A percentile compares a stretch with the other conserved stretches of the same genome.
Evolutionary conservation across 2,888 invertebrate genomes (phyloP).

Genomic region (Geotrupes spiniger): DNA sequence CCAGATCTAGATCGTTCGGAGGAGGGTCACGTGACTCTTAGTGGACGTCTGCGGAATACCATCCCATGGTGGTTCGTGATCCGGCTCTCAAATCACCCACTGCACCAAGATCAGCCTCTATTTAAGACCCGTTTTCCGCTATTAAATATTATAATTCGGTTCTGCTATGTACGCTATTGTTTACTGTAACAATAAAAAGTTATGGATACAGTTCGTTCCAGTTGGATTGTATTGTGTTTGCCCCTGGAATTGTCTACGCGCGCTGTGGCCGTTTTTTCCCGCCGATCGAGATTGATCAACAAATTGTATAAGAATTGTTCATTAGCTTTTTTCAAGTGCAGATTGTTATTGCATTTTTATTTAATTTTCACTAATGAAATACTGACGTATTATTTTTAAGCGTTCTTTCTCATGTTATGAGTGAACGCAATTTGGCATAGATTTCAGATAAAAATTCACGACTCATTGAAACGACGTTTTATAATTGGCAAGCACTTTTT

Average conservation of each 20-base stretch:
- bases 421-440: too few relatives aligned
- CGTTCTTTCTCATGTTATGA: too few relatives aligned
- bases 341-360: constrained; percentile 6
- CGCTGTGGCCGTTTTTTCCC: constrained; percentile 12
- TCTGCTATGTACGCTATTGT: constrained; percentile 43
- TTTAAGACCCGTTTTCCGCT: constrained; percentile 34
- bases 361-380: neutral
- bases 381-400: too few relatives aligned
- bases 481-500: too few relatives aligned
- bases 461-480: too few relatives aligned
- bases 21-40: constrained; percentile 8
- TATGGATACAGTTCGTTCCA: constrained; percentile 23
- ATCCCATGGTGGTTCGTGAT: constrained; percentile 11
- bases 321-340: neutral
- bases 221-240: constrained; percentile 14
- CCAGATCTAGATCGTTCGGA: constrained; percentile 13
- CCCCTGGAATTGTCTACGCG: constrained; percentile 18
- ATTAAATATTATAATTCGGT: constrained; percentile 42
- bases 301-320: constrained; percentile 2
- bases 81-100: constrained; percentile 12
- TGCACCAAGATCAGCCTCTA: constrained; percentile 21
- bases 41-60: constrained; percentile 9
- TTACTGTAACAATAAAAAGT: constrained; percentile 28
- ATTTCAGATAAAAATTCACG: too few relatives aligned
- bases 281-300: constrained; percentile 2